Evolutionary conservation across 1,140 invertebrate genomes (phyloP).

Genomic region (Ceratosolen solmsi): DNA sequence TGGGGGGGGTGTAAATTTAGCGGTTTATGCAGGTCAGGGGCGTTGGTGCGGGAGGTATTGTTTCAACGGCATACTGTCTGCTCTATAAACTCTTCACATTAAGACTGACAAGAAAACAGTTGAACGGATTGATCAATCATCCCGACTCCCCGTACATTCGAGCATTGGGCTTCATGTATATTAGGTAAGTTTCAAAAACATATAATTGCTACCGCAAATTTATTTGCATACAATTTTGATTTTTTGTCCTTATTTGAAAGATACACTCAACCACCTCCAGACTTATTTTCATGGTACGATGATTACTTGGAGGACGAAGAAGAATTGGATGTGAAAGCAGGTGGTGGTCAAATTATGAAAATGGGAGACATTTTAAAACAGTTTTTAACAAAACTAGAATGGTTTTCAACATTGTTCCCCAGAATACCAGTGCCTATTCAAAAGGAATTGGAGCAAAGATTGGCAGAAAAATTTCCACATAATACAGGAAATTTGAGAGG

Average conservation of each 20-base stretch:
- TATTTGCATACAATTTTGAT: not conserved
- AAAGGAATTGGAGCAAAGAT: constrained; percentile 86
- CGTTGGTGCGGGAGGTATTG: constrained; percentile 98
- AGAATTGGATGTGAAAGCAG: constrained; percentile 97
- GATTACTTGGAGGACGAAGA: constrained; percentile 97
- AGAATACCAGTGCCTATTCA: constrained; percentile 99
- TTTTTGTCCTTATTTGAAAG: constrained; percentile 73
- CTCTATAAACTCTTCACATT: constrained; percentile 98
- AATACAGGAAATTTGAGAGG: constrained; percentile 66
- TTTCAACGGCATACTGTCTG: constrained; percentile 98
- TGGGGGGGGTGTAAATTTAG: constrained; percentile 65
- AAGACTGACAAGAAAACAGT: constrained; percentile 96
- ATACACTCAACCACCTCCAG: constrained; percentile 96
- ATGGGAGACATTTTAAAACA: constrained; percentile 95
- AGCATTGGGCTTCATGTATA: constrained; percentile 96
- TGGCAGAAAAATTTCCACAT: constrained; percentile 76
- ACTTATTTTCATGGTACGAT: constrained; percentile 97
- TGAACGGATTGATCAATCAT: constrained; percentile 96
- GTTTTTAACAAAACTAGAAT: constrained; percentile 96
- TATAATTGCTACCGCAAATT: not conserved
- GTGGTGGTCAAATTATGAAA: constrained; percentile 93
- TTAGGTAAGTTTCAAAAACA: constrained; percentile 77
- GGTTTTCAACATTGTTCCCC: constrained; percentile 98
- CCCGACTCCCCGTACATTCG: constrained; percentile 97
- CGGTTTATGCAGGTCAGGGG: constrained; percentile 87